Evolutionary conservation across 2,888 invertebrate species (phyloP).

Genomic region (Cosmopolites sordidus): DNA sequence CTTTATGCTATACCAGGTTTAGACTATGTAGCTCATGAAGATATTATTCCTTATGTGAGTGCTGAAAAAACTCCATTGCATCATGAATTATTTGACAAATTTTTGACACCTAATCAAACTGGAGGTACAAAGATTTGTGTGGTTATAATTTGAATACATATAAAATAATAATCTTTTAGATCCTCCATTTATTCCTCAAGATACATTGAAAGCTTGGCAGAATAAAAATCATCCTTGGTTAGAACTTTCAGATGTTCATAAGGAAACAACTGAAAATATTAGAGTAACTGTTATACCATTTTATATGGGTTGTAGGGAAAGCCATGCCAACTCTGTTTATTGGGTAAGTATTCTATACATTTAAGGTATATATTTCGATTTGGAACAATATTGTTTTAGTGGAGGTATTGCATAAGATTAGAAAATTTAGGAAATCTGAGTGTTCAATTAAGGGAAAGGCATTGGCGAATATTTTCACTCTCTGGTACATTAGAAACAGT

Average conservation of each 20-base stretch:
- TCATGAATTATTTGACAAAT: slow-evolving; percentile 96
- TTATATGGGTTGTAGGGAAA: slow-evolving; percentile 93
- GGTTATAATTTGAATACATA: not conserved
- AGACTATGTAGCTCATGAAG: slow-evolving; percentile 97
- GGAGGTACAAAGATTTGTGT: slow-evolving; percentile 52
- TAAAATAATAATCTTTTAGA: slow-evolving; percentile 55
- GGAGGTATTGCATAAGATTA: slow-evolving; percentile 96
- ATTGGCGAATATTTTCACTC: slow-evolving; percentile 96
- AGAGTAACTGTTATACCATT: slow-evolving; percentile 98
- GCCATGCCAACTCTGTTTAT: slow-evolving; percentile 86
- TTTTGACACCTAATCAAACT: slow-evolving; percentile 74
- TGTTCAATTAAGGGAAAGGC: slow-evolving; percentile 92
- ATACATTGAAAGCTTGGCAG: slow-evolving; percentile 91
- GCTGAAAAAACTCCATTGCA: slow-evolving; percentile 84
- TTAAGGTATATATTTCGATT: not conserved
- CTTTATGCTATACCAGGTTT: slow-evolving; percentile 95
- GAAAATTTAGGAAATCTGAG: slow-evolving; percentile 88
- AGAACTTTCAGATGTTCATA: slow-evolving; percentile 93
- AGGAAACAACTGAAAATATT: slow-evolving; percentile 94
- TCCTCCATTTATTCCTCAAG: slow-evolving; percentile 83
- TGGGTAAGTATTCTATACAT: slow-evolving; percentile 59
- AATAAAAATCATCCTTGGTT: slow-evolving; percentile 97
- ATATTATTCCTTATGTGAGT: slow-evolving; percentile 91
- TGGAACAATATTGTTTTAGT: slow-evolving; percentile 55
- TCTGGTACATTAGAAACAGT: slow-evolving; percentile 92